Evolutionary conservation across 2,113 vertebrate genomes (phyloP), one percentile per base, ranked within the genome.

Genomic region (Climacteris rufus): DNA sequence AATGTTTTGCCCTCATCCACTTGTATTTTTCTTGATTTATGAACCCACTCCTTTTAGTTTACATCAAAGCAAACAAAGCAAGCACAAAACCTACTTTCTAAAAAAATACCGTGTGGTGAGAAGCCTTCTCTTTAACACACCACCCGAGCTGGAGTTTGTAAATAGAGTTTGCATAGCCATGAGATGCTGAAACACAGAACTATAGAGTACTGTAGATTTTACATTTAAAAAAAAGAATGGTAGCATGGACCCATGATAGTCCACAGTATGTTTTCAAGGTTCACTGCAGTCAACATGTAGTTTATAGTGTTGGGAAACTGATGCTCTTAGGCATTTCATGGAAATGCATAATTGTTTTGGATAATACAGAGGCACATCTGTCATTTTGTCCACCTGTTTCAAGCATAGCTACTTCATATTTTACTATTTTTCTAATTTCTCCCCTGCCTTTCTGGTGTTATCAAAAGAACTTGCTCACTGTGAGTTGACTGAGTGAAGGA

Each of bases 201-300:
- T 77, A 0, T 68, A 69, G 33, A 47, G 18, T 66, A 27, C 8
- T 63, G 53, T 30, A 40, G 52, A 27, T 35, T 69, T 89, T 50
- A 52, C 10, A 13, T 39, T 42, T 87, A 1, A 28, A 44, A 49
- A 49, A 63, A 22, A 59, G 45, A 45, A 18, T 1, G n/a, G 30
- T 76, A 31, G 23, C 3, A 5, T 31, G 35, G 9, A 27, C 25
- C 21, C 8, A 4, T 8, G 5, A 15, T 45, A 72, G 63, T 56
- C 37, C 24, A 13, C 27, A 40, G 27, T 44, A 66, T 0, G 0
- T 60, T 87, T 78, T 56, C 69, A 77, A 42, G 20, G 23, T 57
- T 83, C 59, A 42, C 42, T 63, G 27, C 0, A 0, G n/a, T 87
- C 54, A 44, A 1, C 0, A 0, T 75, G 5, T 10, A 44, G 19